Evolutionary conservation across 2,113 vertebrate species (phyloP).

Genomic region (Gila orcuttii): DNA sequence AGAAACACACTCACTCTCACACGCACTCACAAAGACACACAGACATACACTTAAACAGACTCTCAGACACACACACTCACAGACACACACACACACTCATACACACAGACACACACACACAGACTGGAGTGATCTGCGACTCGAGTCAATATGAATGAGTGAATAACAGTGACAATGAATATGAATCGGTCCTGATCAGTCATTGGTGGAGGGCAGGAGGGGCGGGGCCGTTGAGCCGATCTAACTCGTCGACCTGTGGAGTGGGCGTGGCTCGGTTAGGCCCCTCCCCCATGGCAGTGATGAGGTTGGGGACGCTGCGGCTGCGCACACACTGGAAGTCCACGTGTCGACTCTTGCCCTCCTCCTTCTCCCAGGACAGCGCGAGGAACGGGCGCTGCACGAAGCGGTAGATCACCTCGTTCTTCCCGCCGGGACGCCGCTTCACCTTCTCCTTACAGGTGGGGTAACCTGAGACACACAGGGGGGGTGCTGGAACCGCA

Average conservation of each 20-base stretch:
- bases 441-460: conserved; percentile 99
- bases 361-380: conserved; percentile 99
- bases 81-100: no score
- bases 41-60: no score
- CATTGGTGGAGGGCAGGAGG: neutral
- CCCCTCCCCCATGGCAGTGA: conserved; percentile 89
- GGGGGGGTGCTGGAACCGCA: no score
- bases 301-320: conserved; percentile 95
- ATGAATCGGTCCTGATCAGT: neutral
- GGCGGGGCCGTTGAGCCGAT: conserved; percentile 59
- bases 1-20: no score
- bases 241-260: conserved; percentile 93
- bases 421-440: conserved; percentile 91
- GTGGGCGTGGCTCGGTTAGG: conserved; percentile 90
- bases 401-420: conserved; percentile 97
- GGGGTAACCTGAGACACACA: conserved; percentile 82
- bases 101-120: no score
- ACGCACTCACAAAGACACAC: no score
- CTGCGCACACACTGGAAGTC: conserved; percentile 98
- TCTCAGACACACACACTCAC: no score
- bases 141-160: neutral
- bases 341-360: conserved; percentile 95
- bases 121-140: neutral
- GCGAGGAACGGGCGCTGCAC: conserved; percentile 96
- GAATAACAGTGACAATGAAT: no score